Base-by-base conservation (phyloP, 2,888 invertebrate genomes). In the Drepanosiphum platanoidis region DNA sequence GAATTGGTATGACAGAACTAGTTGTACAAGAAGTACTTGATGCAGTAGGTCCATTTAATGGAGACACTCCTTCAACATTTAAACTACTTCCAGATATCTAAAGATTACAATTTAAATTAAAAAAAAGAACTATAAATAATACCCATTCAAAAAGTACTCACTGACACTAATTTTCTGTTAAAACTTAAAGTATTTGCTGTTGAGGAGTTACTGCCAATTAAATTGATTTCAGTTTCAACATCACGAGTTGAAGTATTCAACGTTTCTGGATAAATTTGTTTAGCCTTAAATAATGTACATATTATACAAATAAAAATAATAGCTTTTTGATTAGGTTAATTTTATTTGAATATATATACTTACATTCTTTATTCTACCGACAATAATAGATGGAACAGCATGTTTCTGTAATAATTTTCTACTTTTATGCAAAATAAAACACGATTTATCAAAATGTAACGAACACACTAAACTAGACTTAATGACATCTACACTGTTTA, bases 391-490 rank as follows among this genome's bases (percentile, higher is more conserved):
- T 36, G 36, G 70, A 22, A 71, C 36, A 36, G 70, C 36, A 30
- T 71, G 39, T 71, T 36, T 36, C 9, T 39, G 70, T 71, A 71
- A 71, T 71, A 71, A 71, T 36, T 22, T 36, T 36, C 36, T 71
- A 71, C 70, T 71, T 71, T 71, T 71, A 39, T n/a, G n/a, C 4
- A 71, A 71, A 8, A 71, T 30, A 36, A 71, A 71, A 39, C 70
- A 71, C n/a, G 39, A 71, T n/a, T 71, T 36, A 34, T 71, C 70
- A 71, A 71, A 71, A 71, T 71, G 70, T 71, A 39, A 71, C 8
- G 39, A 71, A 39, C 70, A 71, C 8, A 36, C 11, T 39, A 71
- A 39, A 36, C 39, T 71, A 1, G 36, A 2, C 70, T 71, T 71
- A n/a, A 71, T 71, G 3, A 71, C 70, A 22, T 71, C 5, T 5